A percentile compares a stretch with the other conserved stretches of the same genome.
These are phyloP conservation scores for Cygnus buccinator DNA, from an alignment of 2,113 vertebrate genomes.

Conservation along the genomic window DNA sequence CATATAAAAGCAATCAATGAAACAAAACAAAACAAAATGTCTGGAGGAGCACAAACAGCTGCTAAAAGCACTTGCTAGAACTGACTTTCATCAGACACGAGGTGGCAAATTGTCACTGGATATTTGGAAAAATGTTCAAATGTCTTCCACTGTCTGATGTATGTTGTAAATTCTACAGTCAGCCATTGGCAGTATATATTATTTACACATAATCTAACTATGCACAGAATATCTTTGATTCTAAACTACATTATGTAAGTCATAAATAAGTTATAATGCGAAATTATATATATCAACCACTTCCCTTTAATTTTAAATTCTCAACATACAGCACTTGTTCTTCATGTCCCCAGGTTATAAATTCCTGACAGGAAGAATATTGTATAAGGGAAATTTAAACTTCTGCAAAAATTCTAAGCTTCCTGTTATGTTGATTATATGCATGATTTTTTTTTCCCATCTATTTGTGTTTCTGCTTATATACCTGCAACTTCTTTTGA, in stretches of 20 bases:
- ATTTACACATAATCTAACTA: background rate
- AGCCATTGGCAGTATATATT: background rate
- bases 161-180: background rate
- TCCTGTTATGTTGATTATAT: background rate
- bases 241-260: background rate
- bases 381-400: background rate
- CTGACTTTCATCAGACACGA: background rate
- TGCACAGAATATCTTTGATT: background rate
- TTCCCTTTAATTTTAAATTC: background rate
- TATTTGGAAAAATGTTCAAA: background rate
- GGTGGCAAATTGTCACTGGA: background rate
- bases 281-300: background rate
- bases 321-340: background rate
- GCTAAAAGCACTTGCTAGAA: background rate
- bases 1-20: background rate
- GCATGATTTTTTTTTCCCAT: fast-evolving
- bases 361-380: background rate
- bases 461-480: background rate
- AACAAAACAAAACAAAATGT: background rate
- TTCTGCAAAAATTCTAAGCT: background rate
- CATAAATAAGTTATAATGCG: background rate
- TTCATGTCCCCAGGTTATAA: background rate
- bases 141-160: background rate
- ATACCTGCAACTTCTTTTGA: background rate
- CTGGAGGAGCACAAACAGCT: background rate